phyloP scores from a whole-genome alignment of 2,113 vertebrate species.

The human region GRCh38 chrY:56948501-56949000 shows the following conservation, averaged over 20 bases:
- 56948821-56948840: slow-evolving; percentile 34
- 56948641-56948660: not conserved
- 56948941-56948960: slow-evolving; percentile 1
- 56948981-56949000: not conserved
- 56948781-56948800: not conserved
- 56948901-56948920: not conserved
- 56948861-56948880: not conserved
- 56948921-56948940: not conserved
- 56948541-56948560: not conserved
- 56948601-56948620: not conserved
- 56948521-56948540: not conserved
- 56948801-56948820: not conserved
- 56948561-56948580: slow-evolving; percentile 18
- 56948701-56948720: not conserved
- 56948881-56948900: not conserved
- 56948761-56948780: not conserved
- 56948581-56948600: not conserved
- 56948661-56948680: not conserved
- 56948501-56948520: not conserved
- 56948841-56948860: not conserved
- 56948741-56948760: not conserved
- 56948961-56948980: not conserved
- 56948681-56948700: not conserved
- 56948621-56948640: not conserved
- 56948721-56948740: not conserved